Percentiles rank a stretch among this genome's conserved stretches.
phyloP scores from a whole-genome alignment of 2,113 vertebrate genomes.

The Penelope pileata region DNA sequence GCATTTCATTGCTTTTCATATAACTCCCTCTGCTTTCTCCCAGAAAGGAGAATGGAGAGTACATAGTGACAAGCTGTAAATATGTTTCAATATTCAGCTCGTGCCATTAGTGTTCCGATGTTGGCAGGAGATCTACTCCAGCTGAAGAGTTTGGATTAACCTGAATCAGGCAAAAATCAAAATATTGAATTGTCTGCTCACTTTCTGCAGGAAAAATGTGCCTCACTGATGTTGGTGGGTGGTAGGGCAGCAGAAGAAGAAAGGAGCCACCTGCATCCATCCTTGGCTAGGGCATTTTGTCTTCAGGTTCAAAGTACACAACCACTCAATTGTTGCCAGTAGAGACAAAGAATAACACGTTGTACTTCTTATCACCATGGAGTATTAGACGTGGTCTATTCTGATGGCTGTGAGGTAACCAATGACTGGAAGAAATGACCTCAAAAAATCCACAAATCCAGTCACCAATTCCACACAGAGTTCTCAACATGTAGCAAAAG shows the following conservation, averaged over 20 bases:
- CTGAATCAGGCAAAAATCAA: not conserved
- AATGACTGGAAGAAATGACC: not conserved
- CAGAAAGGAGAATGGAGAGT: not conserved
- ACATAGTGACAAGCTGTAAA: not conserved
- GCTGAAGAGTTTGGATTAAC: not conserved
- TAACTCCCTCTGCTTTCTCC: not conserved
- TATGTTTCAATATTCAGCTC: not conserved
- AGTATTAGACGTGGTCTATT: not conserved
- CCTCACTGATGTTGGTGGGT: accelerated
- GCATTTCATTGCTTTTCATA: not conserved
- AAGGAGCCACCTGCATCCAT: not conserved
- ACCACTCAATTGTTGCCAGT: accelerated
- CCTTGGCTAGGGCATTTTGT: not conserved
- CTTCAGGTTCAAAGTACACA: not conserved
- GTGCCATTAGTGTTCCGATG: not conserved
- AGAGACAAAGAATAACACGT: not conserved
- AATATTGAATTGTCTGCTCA: not conserved
- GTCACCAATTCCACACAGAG: not conserved
- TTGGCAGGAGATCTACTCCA: not conserved
- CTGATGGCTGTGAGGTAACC: not conserved
- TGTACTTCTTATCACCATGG: not conserved
- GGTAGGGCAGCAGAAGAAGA: not conserved
- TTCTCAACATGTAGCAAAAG: not conserved
- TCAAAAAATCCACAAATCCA: not conserved
- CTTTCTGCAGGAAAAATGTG: not conserved